These are phyloP conservation scores for Zhengitettix transpicula DNA, from an alignment of 2,888 invertebrate species.

Conservation along the genomic window DNA sequence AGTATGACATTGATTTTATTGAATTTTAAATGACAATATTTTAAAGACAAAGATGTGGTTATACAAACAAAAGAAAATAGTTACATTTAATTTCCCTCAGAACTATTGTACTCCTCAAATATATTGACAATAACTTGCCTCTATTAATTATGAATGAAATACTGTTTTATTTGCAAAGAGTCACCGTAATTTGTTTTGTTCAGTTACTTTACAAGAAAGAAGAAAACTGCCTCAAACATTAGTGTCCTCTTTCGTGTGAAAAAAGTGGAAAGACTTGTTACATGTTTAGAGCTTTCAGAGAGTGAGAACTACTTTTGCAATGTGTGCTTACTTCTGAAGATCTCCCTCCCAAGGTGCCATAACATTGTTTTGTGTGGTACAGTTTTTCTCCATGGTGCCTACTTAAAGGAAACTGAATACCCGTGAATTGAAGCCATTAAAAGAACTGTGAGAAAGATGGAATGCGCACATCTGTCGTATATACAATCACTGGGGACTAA, in stretches of 20 bases:
- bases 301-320: not conserved
- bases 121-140: constrained; percentile 8
- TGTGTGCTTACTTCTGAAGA: not conserved
- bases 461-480: constrained; percentile 7
- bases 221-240: constrained; percentile 4
- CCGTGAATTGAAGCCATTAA: not conserved
- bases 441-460: not conserved
- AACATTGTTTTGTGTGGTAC: constrained; percentile 3
- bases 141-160: constrained; percentile 2
- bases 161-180: constrained; percentile 3
- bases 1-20: not conserved
- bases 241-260: constrained; percentile 1
- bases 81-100: not conserved
- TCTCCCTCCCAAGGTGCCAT: not conserved
- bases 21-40: constrained; percentile 4
- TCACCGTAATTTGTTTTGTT: constrained; percentile 1
- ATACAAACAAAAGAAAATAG: not conserved
- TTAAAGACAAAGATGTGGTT: constrained; percentile 6
- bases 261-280: not conserved
- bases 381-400: constrained; percentile 11
- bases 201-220: not conserved
- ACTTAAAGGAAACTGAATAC: constrained; percentile 5
- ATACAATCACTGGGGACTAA: constrained; percentile 8
- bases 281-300: not conserved
- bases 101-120: not conserved